Conservation (phyloP, 2,797 vertebrate genomes). For the Leuciscus waleckii region DNA sequence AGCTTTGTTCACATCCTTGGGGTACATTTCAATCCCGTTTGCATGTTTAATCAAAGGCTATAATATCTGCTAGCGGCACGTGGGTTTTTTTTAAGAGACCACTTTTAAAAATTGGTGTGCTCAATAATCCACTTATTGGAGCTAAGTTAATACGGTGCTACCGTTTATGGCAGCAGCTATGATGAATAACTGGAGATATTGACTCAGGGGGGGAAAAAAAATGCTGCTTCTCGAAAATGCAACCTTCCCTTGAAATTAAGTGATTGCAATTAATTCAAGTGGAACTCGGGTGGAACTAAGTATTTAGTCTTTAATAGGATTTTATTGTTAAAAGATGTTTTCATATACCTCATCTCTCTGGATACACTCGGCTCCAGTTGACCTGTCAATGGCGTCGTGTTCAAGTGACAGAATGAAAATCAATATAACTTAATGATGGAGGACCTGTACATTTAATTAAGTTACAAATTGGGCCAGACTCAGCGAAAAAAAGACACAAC, state of each 20-base stretch:
- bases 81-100: slow-evolving; percentile 40
- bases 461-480: slow-evolving; percentile 56
- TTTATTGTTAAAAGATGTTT: slow-evolving; percentile 36
- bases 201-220: background rate
- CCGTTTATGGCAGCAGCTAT: slow-evolving; percentile 35
- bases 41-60: slow-evolving; percentile 30
- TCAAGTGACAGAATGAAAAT: slow-evolving; percentile 68
- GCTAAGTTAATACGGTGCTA: slow-evolving; percentile 48
- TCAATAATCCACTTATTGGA: slow-evolving; percentile 56
- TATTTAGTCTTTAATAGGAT: slow-evolving; percentile 37
- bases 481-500: slow-evolving; percentile 58
- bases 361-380: slow-evolving; percentile 19
- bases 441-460: slow-evolving; percentile 69
- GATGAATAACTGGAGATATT: slow-evolving; percentile 52
- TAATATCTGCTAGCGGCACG: slow-evolving; percentile 16
- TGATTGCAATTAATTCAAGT: slow-evolving; percentile 54
- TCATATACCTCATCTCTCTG: background rate
- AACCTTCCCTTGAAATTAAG: slow-evolving; percentile 48
- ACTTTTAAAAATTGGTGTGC: slow-evolving; percentile 54
- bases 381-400: slow-evolving; percentile 38
- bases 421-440: slow-evolving; percentile 66
- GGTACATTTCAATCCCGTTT: slow-evolving; percentile 49
- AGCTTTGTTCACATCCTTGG: slow-evolving; percentile 30
- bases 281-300: slow-evolving; percentile 30
- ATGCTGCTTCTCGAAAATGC: slow-evolving; percentile 28